Evolutionary conservation across 2,888 invertebrate genomes (phyloP), one percentile per base, ranked within the genome.

Genomic region (Polydesmus complanatus): DNA sequence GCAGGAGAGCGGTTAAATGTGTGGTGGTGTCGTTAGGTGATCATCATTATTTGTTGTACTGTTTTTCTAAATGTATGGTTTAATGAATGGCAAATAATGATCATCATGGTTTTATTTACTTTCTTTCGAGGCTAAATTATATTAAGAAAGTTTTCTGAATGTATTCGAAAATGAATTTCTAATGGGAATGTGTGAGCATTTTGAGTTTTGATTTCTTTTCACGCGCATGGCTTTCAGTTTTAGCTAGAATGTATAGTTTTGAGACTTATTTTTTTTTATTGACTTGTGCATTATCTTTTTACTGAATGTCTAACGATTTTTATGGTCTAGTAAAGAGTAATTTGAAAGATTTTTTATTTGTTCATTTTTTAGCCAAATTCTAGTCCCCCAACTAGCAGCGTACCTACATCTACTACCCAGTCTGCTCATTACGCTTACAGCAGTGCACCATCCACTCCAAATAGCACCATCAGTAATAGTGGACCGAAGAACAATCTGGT

Each of bases 341-440:
- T 23, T 14, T 37, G 14, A 21, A 11, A 5, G 19, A n/a, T 1
- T 22, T 56, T 56, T 14, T 19, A 14, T 55, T 19, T 55, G 5
- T 22, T 8, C 25, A 26, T 57, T 26, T 26, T 47, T 19, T 50
- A 22, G 18, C 49, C 27, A 37, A 58, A 37, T 53, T n/a, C 27
- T 47, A 58, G 53, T 23, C 52, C 58, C 47, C 58, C 27, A 23
- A 37, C 53, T 47, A 58, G 53, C 37, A 27, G 22, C 37, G 51
- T n/a, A 26, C 27, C 58, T 22, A 27, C 58, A 50, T 14, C 53
- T 37, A 47, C 52, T n/a, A 8, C 27, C 58, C 19, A 51, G 23
- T 19, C 53, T 27, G 23, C 52, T 53, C 58, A 52, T 37, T 58
- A 53, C 26, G 53, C 51, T n/a, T 58, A 58, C 58, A 58, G 27